A percentile compares a stretch with the other conserved stretches of the same genome.
These are phyloP conservation scores for Anthophora plumipes DNA, from an alignment of 2,888 invertebrate species.

Conservation along the genomic window DNA sequence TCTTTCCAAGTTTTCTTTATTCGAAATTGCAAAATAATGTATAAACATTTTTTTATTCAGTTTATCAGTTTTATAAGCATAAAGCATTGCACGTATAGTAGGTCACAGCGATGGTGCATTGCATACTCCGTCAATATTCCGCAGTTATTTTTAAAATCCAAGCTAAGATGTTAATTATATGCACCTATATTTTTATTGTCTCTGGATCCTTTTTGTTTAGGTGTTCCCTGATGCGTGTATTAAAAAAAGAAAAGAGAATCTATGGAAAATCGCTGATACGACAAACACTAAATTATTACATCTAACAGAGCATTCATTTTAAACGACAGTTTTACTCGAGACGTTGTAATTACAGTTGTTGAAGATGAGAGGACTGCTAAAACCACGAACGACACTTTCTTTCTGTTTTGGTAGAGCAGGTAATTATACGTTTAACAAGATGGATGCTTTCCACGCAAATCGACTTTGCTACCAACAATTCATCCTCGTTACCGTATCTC, in stretches of 20 bases:
- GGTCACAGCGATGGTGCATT: slow-evolving; percentile 17
- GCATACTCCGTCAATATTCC: slow-evolving; percentile 1
- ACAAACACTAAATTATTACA: slow-evolving; percentile 16
- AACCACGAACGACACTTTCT: slow-evolving; percentile 36
- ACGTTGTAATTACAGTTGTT: slow-evolving; percentile 36
- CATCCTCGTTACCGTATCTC: background rate
- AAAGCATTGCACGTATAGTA: slow-evolving; percentile 24
- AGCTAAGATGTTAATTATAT: slow-evolving; percentile 46
- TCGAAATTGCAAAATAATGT: background rate
- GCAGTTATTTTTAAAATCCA: slow-evolving; percentile 39
- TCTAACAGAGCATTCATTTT: background rate
- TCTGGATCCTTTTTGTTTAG: slow-evolving; percentile 10
- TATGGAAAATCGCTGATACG: slow-evolving; percentile 19
- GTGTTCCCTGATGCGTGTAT: slow-evolving; percentile 7
- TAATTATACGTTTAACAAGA: slow-evolving; percentile 32
- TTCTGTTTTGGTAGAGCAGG: slow-evolving; percentile 26
- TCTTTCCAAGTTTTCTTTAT: too few species aligned
- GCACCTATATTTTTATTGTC: slow-evolving; percentile 18
- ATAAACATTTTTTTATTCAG: slow-evolving; percentile 24
- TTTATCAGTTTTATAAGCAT: slow-evolving; percentile 46
- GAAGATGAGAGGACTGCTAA: slow-evolving; percentile 11
- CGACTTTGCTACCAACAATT: slow-evolving; percentile 6
- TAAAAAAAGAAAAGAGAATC: background rate
- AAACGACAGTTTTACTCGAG: slow-evolving; percentile 7
- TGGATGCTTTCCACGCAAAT: background rate